phyloP scores from a whole-genome alignment of 2,888 invertebrate species.

The Diarsia rubi region DNA sequence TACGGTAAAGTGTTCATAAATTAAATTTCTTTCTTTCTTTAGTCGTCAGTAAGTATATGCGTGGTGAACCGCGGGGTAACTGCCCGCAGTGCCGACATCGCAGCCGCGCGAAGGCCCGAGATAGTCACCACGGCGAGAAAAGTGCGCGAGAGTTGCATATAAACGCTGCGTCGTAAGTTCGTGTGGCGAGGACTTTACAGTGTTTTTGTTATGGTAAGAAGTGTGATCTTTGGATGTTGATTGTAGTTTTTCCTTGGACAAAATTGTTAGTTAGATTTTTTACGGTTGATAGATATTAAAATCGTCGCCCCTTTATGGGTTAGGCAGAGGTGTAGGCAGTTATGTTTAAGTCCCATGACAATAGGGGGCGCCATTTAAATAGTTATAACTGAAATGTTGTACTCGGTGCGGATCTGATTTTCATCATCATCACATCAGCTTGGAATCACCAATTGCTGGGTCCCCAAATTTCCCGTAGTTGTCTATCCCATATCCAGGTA shows the following conservation, averaged over 20 bases:
- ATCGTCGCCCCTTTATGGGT: neutral
- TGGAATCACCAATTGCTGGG: too few species aligned
- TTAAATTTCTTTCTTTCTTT: constrained; percentile 53
- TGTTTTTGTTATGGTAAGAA: constrained; percentile 1
- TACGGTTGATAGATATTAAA: neutral
- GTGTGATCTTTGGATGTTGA: constrained; percentile 25
- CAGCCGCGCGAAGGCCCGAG: constrained; percentile 93
- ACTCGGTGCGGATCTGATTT: neutral
- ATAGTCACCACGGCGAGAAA: constrained; percentile 95
- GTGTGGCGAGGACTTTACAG: constrained; percentile 20
- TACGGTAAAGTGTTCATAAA: neutral
- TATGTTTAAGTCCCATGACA: neutral
- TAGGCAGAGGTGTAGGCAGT: neutral
- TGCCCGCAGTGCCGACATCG: constrained; percentile 88
- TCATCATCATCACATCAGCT: too few species aligned
- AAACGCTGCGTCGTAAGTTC: constrained; percentile 70
- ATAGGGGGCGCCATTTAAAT: neutral
- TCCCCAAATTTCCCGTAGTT: too few species aligned
- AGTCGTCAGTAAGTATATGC: constrained; percentile 94
- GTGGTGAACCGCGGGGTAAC: constrained; percentile 92
- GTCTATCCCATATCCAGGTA: too few species aligned
- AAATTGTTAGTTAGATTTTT: constrained; percentile 34
- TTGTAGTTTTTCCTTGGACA: neutral
- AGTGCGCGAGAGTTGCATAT: constrained; percentile 97
- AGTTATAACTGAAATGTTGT: neutral